Evolutionary conservation across 2,797 vertebrate genomes (phyloP).

Genomic region (Cyprinella venusta): DNA sequence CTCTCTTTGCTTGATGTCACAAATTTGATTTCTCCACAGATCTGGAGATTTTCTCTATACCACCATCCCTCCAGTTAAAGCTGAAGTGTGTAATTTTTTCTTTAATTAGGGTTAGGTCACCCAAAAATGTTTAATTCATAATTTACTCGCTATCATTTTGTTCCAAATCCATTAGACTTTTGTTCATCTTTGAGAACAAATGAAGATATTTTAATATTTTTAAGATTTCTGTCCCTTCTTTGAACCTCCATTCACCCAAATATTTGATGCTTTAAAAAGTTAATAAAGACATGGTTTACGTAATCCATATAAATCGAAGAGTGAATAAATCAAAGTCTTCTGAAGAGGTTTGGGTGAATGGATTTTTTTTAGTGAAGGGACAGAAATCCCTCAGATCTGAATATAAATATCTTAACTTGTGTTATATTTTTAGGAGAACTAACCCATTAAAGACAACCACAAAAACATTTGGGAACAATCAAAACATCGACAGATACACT

Average conservation of each 20-base stretch:
- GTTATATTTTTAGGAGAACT: not conserved
- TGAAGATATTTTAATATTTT: too few species aligned
- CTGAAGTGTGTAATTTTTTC: slow-evolving; percentile 4
- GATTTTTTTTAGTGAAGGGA: not conserved
- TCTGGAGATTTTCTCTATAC: slow-evolving; percentile 11
- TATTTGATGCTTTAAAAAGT: not conserved
- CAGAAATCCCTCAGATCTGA: not conserved
- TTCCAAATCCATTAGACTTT: not conserved
- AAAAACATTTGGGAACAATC: not conserved
- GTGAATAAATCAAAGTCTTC: not conserved
- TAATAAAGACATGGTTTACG: not conserved
- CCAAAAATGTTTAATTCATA: not conserved
- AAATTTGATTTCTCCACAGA: slow-evolving; percentile 54
- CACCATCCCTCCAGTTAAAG: slow-evolving; percentile 1
- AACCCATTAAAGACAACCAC: not conserved
- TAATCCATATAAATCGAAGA: not conserved
- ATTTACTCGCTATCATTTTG: not conserved
- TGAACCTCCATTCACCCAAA: not conserved
- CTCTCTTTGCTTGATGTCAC: slow-evolving; percentile 49
- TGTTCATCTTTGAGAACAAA: not conserved
- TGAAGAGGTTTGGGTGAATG: not conserved
- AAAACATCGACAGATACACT: not conserved
- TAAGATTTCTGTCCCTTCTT: not conserved
- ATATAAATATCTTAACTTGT: not conserved
- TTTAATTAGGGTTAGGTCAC: not conserved